These are phyloP conservation scores for Olivierus martensii DNA, from an alignment of 1,140 invertebrate genomes.

Conservation along the genomic window DNA sequence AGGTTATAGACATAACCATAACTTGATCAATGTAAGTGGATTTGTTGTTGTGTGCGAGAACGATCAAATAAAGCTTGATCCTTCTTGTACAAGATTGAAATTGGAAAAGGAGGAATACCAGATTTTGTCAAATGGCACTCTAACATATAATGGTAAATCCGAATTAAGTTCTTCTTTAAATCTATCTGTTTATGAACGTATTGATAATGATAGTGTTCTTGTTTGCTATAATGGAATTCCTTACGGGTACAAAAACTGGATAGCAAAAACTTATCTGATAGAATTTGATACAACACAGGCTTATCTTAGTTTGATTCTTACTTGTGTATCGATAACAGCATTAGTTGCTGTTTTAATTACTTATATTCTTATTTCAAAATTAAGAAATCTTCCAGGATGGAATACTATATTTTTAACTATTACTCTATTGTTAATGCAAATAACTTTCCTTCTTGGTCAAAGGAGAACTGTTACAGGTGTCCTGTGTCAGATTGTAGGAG, in stretches of 20 bases:
- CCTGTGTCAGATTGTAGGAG: constrained; percentile 4
- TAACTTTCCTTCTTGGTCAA: constrained; percentile 14
- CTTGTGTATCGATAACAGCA: constrained; percentile 9
- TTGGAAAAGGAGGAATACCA: constrained; percentile 8
- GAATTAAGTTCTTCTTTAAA: not conserved
- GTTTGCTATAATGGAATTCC: constrained; percentile 2
- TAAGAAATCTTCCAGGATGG: constrained; percentile 16
- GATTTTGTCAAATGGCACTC: constrained; percentile 4
- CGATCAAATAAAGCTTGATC: not conserved
- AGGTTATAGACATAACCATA: constrained; percentile 1
- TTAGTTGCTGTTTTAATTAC: constrained; percentile 9
- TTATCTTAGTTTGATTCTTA: constrained; percentile 5
- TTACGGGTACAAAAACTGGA: too few relatives aligned
- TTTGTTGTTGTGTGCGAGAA: constrained; percentile 12
- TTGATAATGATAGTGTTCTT: constrained; percentile 6
- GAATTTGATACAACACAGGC: constrained; percentile 9
- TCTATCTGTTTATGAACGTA: not conserved
- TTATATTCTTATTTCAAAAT: constrained; percentile 6
- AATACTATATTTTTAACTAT: constrained; percentile 15
- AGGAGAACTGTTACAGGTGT: constrained; percentile 1
- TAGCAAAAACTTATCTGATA: not conserved
- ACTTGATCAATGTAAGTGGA: constrained; percentile 15
- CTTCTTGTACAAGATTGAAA: constrained; percentile 8
- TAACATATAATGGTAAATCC: not conserved
- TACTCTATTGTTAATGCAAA: constrained; percentile 10